A percentile compares a stretch with the other conserved stretches of the same genome.
Evolutionary conservation across 1,140 invertebrate genomes (phyloP).

Genomic region (Lasioglossum albipes): DNA sequence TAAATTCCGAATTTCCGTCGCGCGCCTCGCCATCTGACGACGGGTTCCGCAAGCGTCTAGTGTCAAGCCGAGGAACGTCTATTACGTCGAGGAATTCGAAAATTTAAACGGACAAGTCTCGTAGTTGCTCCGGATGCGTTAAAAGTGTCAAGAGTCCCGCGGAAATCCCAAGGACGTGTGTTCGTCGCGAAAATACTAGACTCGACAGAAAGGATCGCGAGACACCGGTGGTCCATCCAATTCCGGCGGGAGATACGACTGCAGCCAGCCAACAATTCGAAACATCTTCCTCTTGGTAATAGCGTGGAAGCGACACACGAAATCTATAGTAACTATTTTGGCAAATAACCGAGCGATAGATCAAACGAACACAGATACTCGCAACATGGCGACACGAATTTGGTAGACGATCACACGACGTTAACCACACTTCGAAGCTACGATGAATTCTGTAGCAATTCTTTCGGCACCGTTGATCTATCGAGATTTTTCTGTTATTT

Average conservation of each 20-base stretch:
- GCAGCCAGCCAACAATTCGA: neutral
- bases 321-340: neutral
- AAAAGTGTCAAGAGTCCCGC: slow-evolving; percentile 24
- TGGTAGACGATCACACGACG: slow-evolving; percentile 31
- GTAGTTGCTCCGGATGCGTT: slow-evolving; percentile 41
- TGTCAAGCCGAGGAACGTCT: slow-evolving; percentile 41
- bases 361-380: slow-evolving; percentile 28
- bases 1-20: neutral
- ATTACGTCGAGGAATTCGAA: slow-evolving; percentile 58
- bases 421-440: neutral
- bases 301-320: neutral
- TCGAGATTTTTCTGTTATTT: no score
- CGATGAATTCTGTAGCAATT: neutral
- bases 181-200: neutral
- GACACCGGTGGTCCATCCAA: neutral
- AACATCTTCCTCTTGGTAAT: neutral
- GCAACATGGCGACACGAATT: slow-evolving; percentile 61
- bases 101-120: slow-evolving; percentile 57
- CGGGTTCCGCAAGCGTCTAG: slow-evolving; percentile 15
- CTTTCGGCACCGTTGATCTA: neutral
- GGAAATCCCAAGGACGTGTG: slow-evolving; percentile 14
- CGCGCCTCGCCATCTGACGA: slow-evolving; percentile 30
- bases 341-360: slow-evolving; percentile 11
- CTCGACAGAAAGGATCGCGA: neutral
- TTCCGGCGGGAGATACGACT: slow-evolving; percentile 30